These are phyloP conservation scores for Bufotes viridis DNA, from an alignment of 2,797 vertebrate species.

Conservation along the genomic window DNA sequence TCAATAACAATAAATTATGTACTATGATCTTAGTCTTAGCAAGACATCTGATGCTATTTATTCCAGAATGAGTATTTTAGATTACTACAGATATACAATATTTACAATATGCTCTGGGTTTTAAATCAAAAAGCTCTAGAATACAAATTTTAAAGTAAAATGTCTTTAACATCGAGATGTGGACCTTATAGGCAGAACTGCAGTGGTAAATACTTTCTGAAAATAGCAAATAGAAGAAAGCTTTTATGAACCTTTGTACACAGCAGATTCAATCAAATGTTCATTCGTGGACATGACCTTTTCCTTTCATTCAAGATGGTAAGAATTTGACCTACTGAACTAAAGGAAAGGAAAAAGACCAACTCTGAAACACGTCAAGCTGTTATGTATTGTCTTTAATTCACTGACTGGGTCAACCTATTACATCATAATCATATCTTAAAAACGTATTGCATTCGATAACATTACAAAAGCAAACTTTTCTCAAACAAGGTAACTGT, in stretches of 20 bases:
- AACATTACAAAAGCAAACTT: too few relatives aligned
- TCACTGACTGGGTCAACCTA: background rate
- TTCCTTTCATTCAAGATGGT: background rate
- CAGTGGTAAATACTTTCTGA: background rate
- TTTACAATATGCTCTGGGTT: background rate
- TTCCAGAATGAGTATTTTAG: background rate
- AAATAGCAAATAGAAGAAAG: background rate
- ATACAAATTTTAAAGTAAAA: background rate
- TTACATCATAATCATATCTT: background rate
- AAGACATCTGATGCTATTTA: background rate
- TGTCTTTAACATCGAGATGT: background rate
- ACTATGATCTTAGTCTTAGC: conserved; percentile 17
- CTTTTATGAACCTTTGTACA: background rate
- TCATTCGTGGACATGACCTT: background rate
- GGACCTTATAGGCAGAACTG: background rate
- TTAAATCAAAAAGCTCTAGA: background rate
- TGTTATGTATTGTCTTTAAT: background rate
- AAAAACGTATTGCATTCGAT: too few relatives aligned
- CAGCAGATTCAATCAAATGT: background rate
- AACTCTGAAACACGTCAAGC: background rate
- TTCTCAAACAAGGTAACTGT: too few relatives aligned
- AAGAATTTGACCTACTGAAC: background rate
- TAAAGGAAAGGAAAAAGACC: background rate
- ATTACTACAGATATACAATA: background rate
- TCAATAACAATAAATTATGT: conserved; percentile 24